Percentiles rank a stretch among this genome's conserved stretches.
phyloP scores from a whole-genome alignment of 2,113 vertebrate species.

The Gobius niger region DNA sequence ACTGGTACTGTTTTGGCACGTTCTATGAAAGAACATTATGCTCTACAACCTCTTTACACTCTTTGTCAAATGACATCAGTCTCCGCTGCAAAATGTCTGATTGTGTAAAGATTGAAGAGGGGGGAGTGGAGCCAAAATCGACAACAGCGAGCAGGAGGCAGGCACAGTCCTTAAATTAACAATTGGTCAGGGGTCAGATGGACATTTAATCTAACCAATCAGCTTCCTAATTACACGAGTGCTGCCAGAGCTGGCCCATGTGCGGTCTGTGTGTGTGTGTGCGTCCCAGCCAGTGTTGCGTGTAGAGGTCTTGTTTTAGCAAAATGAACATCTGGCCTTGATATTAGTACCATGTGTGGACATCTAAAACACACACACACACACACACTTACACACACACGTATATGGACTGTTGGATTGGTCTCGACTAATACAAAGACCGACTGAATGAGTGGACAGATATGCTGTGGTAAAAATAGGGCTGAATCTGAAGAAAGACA shows the following conservation, averaged over 20 bases:
- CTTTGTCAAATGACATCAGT: conserved; percentile 52
- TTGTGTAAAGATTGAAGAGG: conserved; percentile 58
- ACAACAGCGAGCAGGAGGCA: conserved; percentile 36
- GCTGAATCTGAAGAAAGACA: background rate
- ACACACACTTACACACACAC: conserved; percentile 17
- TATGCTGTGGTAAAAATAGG: background rate
- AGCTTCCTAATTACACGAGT: conserved; percentile 77
- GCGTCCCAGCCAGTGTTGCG: conserved; percentile 59
- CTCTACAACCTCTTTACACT: conserved; percentile 37
- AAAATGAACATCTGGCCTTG: conserved; percentile 74
- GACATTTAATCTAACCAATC: conserved; percentile 79
- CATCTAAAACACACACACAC: conserved; percentile 10
- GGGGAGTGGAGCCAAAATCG: conserved; percentile 25
- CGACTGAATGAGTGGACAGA: conserved; percentile 23
- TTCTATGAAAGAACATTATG: conserved; percentile 32
- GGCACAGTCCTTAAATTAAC: conserved; percentile 69
- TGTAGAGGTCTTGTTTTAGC: conserved; percentile 76
- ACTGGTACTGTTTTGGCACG: conserved; percentile 39
- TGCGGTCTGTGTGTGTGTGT: conserved; percentile 27
- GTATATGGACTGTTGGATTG: conserved; percentile 33
- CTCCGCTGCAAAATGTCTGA: conserved; percentile 33
- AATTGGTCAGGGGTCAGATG: conserved; percentile 76
- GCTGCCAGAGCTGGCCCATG: conserved; percentile 61
- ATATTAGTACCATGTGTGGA: conserved; percentile 76
- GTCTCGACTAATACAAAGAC: conserved; percentile 60